Evolutionary conservation across 1,140 invertebrate species (phyloP).

Genomic region (Rhyzopertha dominica): DNA sequence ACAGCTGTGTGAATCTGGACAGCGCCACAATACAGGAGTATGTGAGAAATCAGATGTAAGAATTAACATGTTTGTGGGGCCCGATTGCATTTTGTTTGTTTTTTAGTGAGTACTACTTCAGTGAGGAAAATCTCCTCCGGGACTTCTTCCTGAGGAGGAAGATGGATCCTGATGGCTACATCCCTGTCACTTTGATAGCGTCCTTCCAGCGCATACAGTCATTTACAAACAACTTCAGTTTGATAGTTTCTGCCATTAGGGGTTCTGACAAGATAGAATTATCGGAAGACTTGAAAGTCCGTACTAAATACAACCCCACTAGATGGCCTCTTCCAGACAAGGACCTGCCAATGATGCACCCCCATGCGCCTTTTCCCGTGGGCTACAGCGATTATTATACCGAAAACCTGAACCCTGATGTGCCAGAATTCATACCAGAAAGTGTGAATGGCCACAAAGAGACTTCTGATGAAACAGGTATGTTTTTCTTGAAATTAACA

Average conservation of each 20-base stretch:
- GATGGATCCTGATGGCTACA: slow-evolving; percentile 91
- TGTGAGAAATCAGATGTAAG: slow-evolving; percentile 81
- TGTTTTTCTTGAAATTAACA: no score
- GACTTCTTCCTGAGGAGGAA: slow-evolving; percentile 96
- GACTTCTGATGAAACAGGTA: background rate
- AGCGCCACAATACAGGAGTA: slow-evolving; percentile 64
- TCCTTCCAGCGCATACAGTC: slow-evolving; percentile 91
- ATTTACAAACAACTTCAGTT: slow-evolving; percentile 75
- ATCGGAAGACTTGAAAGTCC: slow-evolving; percentile 69
- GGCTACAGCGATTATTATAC: slow-evolving; percentile 45
- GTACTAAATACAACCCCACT: slow-evolving; percentile 72
- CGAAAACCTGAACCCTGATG: slow-evolving; percentile 69
- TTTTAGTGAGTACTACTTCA: slow-evolving; percentile 98
- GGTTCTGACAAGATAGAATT: slow-evolving; percentile 81
- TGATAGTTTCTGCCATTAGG: slow-evolving; percentile 77
- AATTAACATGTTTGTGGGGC: background rate
- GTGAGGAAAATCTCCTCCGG: slow-evolving; percentile 89
- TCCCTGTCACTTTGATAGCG: slow-evolving; percentile 89
- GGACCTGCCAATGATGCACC: slow-evolving; percentile 53
- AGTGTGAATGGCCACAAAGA: slow-evolving; percentile 8
- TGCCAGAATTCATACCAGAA: slow-evolving; percentile 75
- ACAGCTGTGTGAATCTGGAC: slow-evolving; percentile 52
- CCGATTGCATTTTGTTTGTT: slow-evolving; percentile 19
- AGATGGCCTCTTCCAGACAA: slow-evolving; percentile 80
- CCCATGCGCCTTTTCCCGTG: slow-evolving; percentile 62